Percentiles rank a stretch among this genome's conserved stretches.
These are phyloP conservation scores for Pollachius pollachius DNA, from an alignment of 2,113 vertebrate species.

Conservation along the genomic window DNA sequence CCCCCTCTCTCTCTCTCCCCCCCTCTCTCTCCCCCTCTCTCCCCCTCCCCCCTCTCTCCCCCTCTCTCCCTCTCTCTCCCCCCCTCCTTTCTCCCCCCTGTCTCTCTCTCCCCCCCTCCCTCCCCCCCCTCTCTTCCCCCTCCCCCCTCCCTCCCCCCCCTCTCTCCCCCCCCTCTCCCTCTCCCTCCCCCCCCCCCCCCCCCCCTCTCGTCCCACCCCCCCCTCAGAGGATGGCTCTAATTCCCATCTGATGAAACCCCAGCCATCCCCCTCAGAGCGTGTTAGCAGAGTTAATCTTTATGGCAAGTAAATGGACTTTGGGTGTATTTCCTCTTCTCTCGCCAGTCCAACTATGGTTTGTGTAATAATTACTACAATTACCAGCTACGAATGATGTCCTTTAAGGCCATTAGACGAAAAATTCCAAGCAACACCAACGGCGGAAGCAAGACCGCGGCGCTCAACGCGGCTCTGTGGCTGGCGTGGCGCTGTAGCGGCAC, in stretches of 20 bases:
- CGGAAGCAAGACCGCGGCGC: constrained; percentile 47
- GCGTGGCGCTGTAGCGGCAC: constrained; percentile 37
- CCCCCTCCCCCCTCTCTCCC: no score
- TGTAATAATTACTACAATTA: constrained; percentile 80
- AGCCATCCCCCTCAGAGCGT: constrained; percentile 57
- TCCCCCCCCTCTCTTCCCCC: no score
- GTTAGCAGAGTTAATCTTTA: constrained; percentile 76
- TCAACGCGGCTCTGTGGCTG: constrained; percentile 46
- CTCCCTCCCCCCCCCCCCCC: no score
- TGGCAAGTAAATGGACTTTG: constrained; percentile 78
- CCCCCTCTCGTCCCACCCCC: no score
- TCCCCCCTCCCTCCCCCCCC: no score
- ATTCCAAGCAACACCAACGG: constrained; percentile 50
- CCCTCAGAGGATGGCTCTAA: constrained; percentile 51
- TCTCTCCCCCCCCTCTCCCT: no score
- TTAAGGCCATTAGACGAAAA: constrained; percentile 71
- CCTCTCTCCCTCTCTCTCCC: no score
- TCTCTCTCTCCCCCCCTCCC: no score
- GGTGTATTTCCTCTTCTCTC: constrained; percentile 59
- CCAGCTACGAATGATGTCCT: constrained; percentile 72
- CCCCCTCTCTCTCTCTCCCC: constrained; percentile 25
- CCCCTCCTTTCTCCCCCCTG: no score
- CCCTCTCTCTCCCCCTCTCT: constrained; percentile 9
- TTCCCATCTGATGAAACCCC: constrained; percentile 64
- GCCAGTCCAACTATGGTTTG: constrained; percentile 64